Base-by-base conservation (phyloP, 2,888 invertebrate genomes). In the Pterostichus madidus region DNA sequence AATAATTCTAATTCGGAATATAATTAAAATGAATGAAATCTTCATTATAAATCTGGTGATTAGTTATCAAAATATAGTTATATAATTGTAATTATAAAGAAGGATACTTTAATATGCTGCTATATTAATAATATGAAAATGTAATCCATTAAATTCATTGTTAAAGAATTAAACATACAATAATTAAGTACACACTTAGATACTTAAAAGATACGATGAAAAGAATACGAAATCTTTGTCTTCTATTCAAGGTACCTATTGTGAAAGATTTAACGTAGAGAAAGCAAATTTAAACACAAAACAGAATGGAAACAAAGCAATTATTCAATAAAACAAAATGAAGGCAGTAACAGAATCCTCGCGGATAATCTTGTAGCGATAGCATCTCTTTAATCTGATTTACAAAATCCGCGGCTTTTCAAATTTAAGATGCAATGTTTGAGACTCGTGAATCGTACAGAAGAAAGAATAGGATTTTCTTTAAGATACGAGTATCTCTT, bases 311-410 rank as follows among this genome's bases (percentile, higher is more conserved):
- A 44, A 71, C 46, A 44, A 71, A 71, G 46, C 46, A 71, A 46
- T 46, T 46, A 71, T 71, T 71, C 44, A 71, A 71, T 71, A 46
- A 71, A 71, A 71, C 71, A 71, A 71, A 71, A 44, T 46, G 39
- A 46, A 71, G 46, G 71, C 71, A 44, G 49, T n/a, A 49, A 49
- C 49, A 49, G 10, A 61, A 44, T 39, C 39, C 24, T 44, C 8
- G 11, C 4, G 44, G 71, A 71, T 71, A 71, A 71, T 71, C 15
- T 46, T 11, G 17, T 11, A 44, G 44, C 71, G 71, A 71, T 71
- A 71, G 11, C 46, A 44, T 71, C 44, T n/a, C 46, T 46, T 32
- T 44, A 71, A 71, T 71, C 71, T 46, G 71, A 71, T 71, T 71
- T 15, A 44, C 17, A 46, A 71, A 71, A 17, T 39, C 71, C 44